Base-by-base conservation (phyloP, 2,113 vertebrate genomes). In the Sakesphorus luctuosus region DNA sequence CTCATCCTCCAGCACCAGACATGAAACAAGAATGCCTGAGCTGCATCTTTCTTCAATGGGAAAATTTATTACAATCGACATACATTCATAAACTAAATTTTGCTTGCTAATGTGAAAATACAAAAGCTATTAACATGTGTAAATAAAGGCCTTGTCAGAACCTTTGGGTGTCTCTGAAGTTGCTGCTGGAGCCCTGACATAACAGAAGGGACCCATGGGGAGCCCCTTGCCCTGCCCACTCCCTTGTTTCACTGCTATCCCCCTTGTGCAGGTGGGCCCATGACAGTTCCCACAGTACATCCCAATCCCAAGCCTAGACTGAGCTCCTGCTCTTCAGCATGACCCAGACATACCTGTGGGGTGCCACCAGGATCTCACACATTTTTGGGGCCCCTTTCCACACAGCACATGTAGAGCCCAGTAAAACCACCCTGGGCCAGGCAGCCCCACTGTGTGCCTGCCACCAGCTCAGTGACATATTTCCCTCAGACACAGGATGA, bases 1-100 rank as follows among this genome's bases (percentile, higher is more conserved):
- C 52, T 79, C 0, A 0, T n/a, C 2, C 13, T 11, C 18, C 4
- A 4, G 24, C 31, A 67, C 1, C 11, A 49, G 29, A 35, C 2
- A 0, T 0, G 0, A 16, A 33, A 4, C 13, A 52, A 21, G 38
- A 79, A 4, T 23, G 35, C 72, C 63, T 72, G 21, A 88, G 24
- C 67, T 72, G 25, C 31, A 49, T n/a, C 63, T 29, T 59, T 87
- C 87, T 90, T 63, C 81, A 43, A 23, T 0, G 0, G 21, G 28
- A 87, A 89, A 63, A 65, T 21, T 50, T 53, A 55, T 44, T 59
- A n/a, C 68, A 50, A 12, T 50, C 38, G 10, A 3, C 24, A 10
- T 33, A n/a, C 3, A 11, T 38, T 67, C 38, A 31, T 77, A 44
- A 52, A 79, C 14, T 62, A 56, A 56, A 75, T 49, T 63, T 40